Evolutionary conservation across 2,888 invertebrate species (phyloP).

Genomic region (Deroplatys truncata): DNA sequence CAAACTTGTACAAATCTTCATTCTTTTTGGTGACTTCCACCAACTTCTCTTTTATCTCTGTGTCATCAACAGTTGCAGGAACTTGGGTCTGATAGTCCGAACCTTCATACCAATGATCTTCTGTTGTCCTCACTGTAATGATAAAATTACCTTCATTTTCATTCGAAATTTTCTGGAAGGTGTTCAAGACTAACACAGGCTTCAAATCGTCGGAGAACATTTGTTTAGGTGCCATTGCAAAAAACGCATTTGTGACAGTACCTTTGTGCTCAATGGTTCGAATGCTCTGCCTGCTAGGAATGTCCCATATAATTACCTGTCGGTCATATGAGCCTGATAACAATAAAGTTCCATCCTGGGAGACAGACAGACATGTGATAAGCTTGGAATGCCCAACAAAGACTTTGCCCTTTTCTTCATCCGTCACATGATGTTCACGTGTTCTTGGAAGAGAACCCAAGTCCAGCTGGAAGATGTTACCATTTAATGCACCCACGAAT

Average conservation of each 20-base stretch:
- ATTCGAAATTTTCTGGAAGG: constrained; percentile 61
- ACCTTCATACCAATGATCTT: constrained; percentile 29
- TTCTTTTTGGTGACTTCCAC: constrained; percentile 54
- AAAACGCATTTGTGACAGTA: constrained; percentile 66
- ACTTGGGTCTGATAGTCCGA: constrained; percentile 34
- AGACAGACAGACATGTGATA: constrained; percentile 68
- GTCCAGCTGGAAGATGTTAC: constrained; percentile 64
- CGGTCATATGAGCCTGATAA: constrained; percentile 75
- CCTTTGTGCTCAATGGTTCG: constrained; percentile 69
- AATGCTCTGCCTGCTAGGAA: constrained; percentile 68
- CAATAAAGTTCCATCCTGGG: constrained; percentile 65
- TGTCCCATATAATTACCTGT: constrained; percentile 75
- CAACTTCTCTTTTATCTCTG: constrained; percentile 47
- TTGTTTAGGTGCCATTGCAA: constrained; percentile 53
- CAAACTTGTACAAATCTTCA: constrained; percentile 55
- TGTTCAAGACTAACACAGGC: constrained; percentile 40
- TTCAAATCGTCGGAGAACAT: constrained; percentile 36
- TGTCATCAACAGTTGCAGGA: background rate
- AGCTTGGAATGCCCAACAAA: constrained; percentile 65
- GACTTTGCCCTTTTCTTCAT: constrained; percentile 46
- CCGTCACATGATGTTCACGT: constrained; percentile 61
- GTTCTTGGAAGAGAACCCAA: constrained; percentile 64
- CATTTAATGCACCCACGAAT: constrained; percentile 70
- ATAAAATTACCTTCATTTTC: constrained; percentile 34
- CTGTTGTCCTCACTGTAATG: constrained; percentile 19